Evolutionary conservation across 2,113 vertebrate species (phyloP), one percentile per base, ranked within the genome.

Genomic region (Hyperopisus bebe): DNA sequence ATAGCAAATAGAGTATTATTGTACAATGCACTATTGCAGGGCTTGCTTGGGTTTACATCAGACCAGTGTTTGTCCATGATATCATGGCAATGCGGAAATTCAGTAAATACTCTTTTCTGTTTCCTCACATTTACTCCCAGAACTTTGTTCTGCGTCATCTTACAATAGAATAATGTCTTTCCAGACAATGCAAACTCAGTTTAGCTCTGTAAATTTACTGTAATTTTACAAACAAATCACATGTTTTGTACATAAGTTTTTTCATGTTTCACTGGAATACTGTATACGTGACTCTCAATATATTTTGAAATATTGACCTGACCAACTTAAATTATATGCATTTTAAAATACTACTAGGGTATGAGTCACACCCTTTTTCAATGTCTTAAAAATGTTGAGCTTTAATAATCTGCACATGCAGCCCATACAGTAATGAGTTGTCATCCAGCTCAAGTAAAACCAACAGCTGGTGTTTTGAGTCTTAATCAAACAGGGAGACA

Each of bases 301-400:
- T 70, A 70, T 70, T 70, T 70, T 70, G 10, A 70, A 31, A 70
- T 5, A 70, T 31, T 70, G 62, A 31, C 62, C 62, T 11, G 62
- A 27, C n/a, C 27, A 31, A 31, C 27, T 1, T 31, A 4, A 70
- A 70, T 1, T 31, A 70, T 27, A 31, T 70, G 2, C 1, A 70
- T 70, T 70, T 70, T 70, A 31, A 70, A 27, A 70, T 70, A 70
- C 3, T 31, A 3, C 62, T 13, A 31, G 62, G 91, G 91, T 88
- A 91, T 93, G 93, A 93, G 93, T 95, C 91, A 92, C 62, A 84
- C 95, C 95, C 96, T 95, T 95, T 96, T 96, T 92, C 91, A 95
- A 93, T 95, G 94, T 94, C 95, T 95, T 96, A 93, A 93, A 93
- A 95, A 95, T 94, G 93, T 94, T 92, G 92, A 94, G 95, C 93